Evolutionary conservation across 2,113 vertebrate species (phyloP), one percentile per base, ranked within the genome.

Genomic region (Passer montanus): DNA sequence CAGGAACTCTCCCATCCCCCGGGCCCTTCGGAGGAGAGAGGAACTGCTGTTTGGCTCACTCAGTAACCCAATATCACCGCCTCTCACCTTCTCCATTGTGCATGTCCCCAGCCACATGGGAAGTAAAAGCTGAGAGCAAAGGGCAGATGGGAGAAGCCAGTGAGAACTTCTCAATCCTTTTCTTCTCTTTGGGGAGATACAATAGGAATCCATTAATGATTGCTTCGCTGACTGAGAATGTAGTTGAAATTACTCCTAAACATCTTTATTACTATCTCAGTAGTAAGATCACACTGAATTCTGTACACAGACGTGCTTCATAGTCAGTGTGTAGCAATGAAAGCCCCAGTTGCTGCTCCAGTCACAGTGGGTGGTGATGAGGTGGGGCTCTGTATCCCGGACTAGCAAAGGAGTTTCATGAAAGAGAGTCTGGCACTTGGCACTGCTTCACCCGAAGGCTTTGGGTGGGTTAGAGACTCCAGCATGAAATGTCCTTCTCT

Each of bases 201-300:
- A 97, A 97, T 97, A 97, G 96, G 97, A 98, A 97, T 97, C 97
- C 98, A 97, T 98, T 98, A 97, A 98, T 86, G 97, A 97, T 98
- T 98, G 98, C 98, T 98, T 98, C 84, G 97, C 98, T 98, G 98
- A 98, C 98, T 98, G 98, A 98, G 98, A 98, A 98, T 98, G 97
- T 98, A 98, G 97, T 98, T 96, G 96, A 98, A 98, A 98, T 97
- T 97, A 94, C 94, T 98, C 97, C 95, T 97, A 86, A 98, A 98
- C 97, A 98, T 98, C 98, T 96, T 97, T 97, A 95, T 97, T 96
- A 97, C 97, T 97, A 75, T 97, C 95, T 98, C 98, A 97, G 98
- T 98, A 98, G 97, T 97, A 97, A 94, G 94, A 93, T 95, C 98
- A 98, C 97, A 98, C 98, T 98, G 98, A 98, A 98, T 97, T 98